Evolutionary conservation across 2,888 invertebrate genomes (phyloP).

Genomic region (Gymnoscelis rufifasciata): DNA sequence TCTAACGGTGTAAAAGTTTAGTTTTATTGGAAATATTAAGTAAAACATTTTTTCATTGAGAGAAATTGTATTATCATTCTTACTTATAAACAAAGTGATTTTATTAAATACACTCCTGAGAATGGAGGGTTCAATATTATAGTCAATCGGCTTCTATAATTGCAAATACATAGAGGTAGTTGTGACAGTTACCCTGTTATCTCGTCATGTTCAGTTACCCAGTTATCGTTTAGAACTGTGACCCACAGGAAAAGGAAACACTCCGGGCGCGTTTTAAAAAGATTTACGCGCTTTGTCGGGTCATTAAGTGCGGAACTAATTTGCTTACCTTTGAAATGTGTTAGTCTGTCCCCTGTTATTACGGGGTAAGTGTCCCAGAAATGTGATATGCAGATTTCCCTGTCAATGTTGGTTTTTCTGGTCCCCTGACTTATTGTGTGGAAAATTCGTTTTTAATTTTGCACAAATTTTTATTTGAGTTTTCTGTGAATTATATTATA

Average conservation of each 20-base stretch:
- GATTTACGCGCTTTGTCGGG: slow-evolving; percentile 79
- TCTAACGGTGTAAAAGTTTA: too few relatives aligned
- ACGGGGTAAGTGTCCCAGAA: slow-evolving; percentile 61
- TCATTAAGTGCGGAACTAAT: slow-evolving; percentile 79
- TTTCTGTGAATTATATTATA: too few relatives aligned
- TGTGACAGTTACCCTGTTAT: background rate
- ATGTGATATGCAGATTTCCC: slow-evolving; percentile 72
- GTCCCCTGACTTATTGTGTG: slow-evolving; percentile 15
- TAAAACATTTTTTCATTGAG: too few relatives aligned
- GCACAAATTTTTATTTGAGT: too few relatives aligned
- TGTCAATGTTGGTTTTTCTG: slow-evolving; percentile 47
- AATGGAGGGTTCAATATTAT: too few relatives aligned
- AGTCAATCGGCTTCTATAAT: too few relatives aligned
- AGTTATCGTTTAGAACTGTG: slow-evolving; percentile 30
- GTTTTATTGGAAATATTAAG: too few relatives aligned
- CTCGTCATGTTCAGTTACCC: slow-evolving; percentile 11
- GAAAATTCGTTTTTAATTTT: slow-evolving; percentile 19
- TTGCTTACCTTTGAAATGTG: slow-evolving; percentile 79
- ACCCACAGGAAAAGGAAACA: slow-evolving; percentile 62
- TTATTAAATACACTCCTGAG: too few relatives aligned
- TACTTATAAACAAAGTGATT: too few relatives aligned
- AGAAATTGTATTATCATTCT: too few relatives aligned
- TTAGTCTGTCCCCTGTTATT: slow-evolving; percentile 73
- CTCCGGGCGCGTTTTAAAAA: slow-evolving; percentile 73
- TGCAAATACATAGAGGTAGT: too few relatives aligned